A percentile compares a stretch with the other conserved stretches of the same genome.
These are phyloP conservation scores for Artemisiospiza belli DNA, from an alignment of 2,113 vertebrate genomes.

Conservation along the genomic window DNA sequence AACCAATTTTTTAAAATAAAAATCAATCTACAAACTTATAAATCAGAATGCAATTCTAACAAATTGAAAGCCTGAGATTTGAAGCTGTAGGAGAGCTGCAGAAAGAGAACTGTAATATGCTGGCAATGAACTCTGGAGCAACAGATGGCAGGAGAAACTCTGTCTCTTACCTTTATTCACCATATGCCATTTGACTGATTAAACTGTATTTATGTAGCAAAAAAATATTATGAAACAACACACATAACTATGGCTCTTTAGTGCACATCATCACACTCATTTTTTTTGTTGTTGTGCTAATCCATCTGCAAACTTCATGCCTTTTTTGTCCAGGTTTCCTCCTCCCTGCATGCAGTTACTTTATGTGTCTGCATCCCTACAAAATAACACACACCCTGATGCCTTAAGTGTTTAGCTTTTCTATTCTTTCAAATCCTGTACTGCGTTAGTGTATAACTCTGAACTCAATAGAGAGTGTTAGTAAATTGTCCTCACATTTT, in stretches of 20 bases:
- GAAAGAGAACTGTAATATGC: not conserved
- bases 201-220: conserved; percentile 11
- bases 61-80: not conserved
- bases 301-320: not conserved
- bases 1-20: not conserved
- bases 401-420: not conserved
- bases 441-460: not conserved
- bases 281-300: not conserved
- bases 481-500: not conserved
- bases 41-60: not conserved
- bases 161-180: conserved; percentile 57
- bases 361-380: not conserved
- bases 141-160: conserved; percentile 48
- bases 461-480: not conserved
- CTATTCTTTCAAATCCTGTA: not conserved
- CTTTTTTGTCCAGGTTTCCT: not conserved
- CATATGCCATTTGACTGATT: conserved; percentile 46
- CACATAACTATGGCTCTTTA: not conserved
- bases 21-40: not conserved
- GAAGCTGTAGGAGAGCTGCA: not conserved
- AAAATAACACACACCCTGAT: not conserved
- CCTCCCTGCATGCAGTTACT: not conserved
- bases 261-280: not conserved
- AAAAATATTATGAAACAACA: not conserved
- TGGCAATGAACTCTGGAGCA: conserved; percentile 22